Evolutionary conservation across 2,113 vertebrate genomes (phyloP).

Genomic region (Tachycineta bicolor): DNA sequence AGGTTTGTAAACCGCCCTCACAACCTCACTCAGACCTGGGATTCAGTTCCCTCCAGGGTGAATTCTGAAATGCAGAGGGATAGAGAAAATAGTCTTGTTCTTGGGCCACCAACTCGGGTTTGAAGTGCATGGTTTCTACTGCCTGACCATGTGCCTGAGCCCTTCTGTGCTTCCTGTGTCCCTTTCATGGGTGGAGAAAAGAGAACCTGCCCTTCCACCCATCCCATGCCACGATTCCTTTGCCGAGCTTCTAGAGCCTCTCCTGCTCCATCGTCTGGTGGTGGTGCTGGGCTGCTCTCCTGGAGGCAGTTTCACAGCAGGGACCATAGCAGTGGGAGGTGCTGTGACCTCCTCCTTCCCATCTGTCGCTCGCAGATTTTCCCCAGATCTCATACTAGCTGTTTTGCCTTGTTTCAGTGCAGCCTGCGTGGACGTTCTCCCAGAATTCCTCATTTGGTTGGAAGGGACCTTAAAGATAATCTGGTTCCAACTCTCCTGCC

Average conservation of each 20-base stretch:
- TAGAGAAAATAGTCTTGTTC: neutral
- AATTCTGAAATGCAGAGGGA: neutral
- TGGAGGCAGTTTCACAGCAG: neutral
- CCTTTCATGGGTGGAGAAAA: neutral
- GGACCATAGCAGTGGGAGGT: fast-evolving
- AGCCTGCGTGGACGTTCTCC: fast-evolving
- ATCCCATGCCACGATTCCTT: neutral
- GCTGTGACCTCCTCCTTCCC: neutral
- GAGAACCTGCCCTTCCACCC: neutral
- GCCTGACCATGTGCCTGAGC: fast-evolving
- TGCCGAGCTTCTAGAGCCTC: neutral
- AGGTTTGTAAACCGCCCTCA: neutral
- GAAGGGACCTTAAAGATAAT: neutral
- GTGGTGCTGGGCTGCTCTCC: neutral
- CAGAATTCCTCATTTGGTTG: fast-evolving
- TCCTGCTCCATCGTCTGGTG: neutral
- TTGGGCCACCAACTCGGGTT: fast-evolving
- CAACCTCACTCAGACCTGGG: neutral
- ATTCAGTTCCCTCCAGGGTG: neutral
- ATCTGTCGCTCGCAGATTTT: neutral
- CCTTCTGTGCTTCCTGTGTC: neutral
- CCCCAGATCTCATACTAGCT: neutral
- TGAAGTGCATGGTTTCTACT: neutral
- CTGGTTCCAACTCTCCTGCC: neutral
- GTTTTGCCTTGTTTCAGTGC: neutral